These are phyloP conservation scores for Dendrolimus pini DNA, from an alignment of 2,888 invertebrate genomes.

Conservation along the genomic window DNA sequence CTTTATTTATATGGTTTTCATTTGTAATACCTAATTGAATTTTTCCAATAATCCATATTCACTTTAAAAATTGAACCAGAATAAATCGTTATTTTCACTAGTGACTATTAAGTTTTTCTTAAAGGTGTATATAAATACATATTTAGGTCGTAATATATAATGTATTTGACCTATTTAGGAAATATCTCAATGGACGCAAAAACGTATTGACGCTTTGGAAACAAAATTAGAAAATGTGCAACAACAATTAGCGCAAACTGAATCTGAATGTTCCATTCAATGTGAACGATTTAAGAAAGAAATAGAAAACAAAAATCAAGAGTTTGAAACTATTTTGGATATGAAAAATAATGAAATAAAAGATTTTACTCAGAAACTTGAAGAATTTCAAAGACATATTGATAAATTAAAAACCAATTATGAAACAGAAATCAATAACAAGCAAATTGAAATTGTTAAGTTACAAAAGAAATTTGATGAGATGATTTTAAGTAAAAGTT, in stretches of 20 bases:
- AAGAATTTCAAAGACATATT: conserved; percentile 27
- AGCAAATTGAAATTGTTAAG: conserved; percentile 21
- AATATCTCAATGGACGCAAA: conserved; percentile 26
- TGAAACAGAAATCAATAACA: conserved; percentile 24
- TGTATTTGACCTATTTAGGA: conserved; percentile 43
- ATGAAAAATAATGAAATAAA: conserved; percentile 42
- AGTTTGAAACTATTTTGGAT: conserved; percentile 31
- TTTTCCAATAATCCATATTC: too few species aligned
- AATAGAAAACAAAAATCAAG: conserved; percentile 27
- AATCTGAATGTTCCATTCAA: conserved; percentile 29
- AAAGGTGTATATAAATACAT: conserved; percentile 6
- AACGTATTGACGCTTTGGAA: conserved; percentile 37
- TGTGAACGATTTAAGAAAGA: conserved; percentile 34
- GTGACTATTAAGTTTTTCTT: neutral
- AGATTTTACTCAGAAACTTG: conserved; percentile 31
- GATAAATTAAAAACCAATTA: conserved; percentile 25
- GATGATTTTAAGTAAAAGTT: conserved; percentile 21
- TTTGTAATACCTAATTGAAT: too few species aligned
- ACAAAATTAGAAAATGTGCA: conserved; percentile 39
- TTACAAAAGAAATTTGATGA: conserved; percentile 30
- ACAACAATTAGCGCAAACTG: conserved; percentile 33
- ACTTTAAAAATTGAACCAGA: too few species aligned
- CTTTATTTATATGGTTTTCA: too few species aligned
- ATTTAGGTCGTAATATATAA: conserved; percentile 6
- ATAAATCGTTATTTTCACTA: too few species aligned